phyloP scores from a whole-genome alignment of 2,797 vertebrate genomes.

The Psittacula echo region DNA sequence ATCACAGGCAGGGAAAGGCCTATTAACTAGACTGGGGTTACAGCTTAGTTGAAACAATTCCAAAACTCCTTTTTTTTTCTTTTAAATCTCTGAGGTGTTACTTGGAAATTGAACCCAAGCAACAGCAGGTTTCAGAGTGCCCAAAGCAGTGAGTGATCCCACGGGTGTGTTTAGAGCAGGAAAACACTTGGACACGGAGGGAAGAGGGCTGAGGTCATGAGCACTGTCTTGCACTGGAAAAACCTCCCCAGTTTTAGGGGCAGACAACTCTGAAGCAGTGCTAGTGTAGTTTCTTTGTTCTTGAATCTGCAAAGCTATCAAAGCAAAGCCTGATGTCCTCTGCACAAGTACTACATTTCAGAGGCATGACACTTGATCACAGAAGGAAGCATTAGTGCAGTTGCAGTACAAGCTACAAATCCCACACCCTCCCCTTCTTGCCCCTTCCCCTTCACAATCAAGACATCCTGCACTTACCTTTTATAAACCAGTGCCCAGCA shows the following conservation, averaged over 20 bases:
- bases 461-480: not conserved
- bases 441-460: not conserved
- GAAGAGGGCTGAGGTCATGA: not conserved
- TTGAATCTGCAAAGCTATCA: not conserved
- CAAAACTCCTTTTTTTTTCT: not conserved
- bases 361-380: not conserved
- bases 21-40: not conserved
- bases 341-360: not conserved
- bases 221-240: not conserved
- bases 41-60: not conserved
- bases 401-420: not conserved
- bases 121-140: not conserved
- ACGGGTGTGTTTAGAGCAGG: not conserved
- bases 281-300: not conserved
- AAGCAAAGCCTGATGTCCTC: not conserved
- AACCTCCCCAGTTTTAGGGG: accelerated
- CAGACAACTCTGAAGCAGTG: not conserved
- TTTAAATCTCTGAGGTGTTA: not conserved
- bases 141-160: not conserved
- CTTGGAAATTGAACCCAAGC: not conserved
- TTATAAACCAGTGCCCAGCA: not conserved
- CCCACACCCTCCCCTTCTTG: not conserved
- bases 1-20: not conserved
- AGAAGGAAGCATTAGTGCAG: not conserved
- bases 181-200: not conserved